Evolutionary conservation across 35 echinoderm and acorn worm genomes (phyloP).

Genomic region (Anneissia japonica): DNA sequence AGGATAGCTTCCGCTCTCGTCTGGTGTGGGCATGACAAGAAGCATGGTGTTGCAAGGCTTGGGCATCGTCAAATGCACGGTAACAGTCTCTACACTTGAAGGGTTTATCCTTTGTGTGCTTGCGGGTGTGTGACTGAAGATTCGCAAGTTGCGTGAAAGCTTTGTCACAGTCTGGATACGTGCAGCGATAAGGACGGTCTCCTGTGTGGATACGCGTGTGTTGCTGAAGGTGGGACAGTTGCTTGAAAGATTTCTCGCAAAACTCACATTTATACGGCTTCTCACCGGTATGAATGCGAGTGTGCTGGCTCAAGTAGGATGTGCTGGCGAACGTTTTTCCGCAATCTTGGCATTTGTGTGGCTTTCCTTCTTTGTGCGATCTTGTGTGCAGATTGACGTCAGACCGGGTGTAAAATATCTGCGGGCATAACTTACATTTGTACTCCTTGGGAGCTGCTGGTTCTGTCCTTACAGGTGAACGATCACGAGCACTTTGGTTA

Average conservation of each 20-base stretch:
- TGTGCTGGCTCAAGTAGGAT: slow-evolving; percentile 84
- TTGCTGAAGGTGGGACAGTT: slow-evolving; percentile 93
- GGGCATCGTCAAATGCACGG: slow-evolving; percentile 75
- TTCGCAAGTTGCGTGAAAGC: slow-evolving; percentile 92
- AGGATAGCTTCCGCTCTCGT: slow-evolving; percentile 67
- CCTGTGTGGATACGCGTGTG: slow-evolving; percentile 96
- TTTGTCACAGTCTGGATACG: slow-evolving; percentile 80
- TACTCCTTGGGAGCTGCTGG: slow-evolving; percentile 38
- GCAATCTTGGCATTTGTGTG: slow-evolving; percentile 82
- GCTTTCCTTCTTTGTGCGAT: slow-evolving; percentile 89
- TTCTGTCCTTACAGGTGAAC: background rate
- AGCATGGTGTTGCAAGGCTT: slow-evolving; percentile 82
- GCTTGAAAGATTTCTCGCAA: slow-evolving; percentile 86
- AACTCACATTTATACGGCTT: slow-evolving; percentile 87
- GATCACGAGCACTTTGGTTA: background rate
- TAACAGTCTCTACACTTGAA: slow-evolving; percentile 96
- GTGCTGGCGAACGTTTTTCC: slow-evolving; percentile 83
- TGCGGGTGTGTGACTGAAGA: slow-evolving; percentile 88
- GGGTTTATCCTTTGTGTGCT: slow-evolving; percentile 98
- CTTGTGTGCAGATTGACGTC: slow-evolving; percentile 77
- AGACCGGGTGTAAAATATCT: slow-evolving; percentile 72
- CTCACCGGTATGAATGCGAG: slow-evolving; percentile 82
- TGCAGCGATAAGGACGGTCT: slow-evolving; percentile 70
- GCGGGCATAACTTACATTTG: slow-evolving; percentile 85
- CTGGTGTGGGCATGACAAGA: slow-evolving; percentile 84